A percentile compares a stretch with the other conserved stretches of the same genome.
These are phyloP conservation scores for Gambelia wislizenii DNA, from an alignment of 2,797 vertebrate species.

Conservation along the genomic window DNA sequence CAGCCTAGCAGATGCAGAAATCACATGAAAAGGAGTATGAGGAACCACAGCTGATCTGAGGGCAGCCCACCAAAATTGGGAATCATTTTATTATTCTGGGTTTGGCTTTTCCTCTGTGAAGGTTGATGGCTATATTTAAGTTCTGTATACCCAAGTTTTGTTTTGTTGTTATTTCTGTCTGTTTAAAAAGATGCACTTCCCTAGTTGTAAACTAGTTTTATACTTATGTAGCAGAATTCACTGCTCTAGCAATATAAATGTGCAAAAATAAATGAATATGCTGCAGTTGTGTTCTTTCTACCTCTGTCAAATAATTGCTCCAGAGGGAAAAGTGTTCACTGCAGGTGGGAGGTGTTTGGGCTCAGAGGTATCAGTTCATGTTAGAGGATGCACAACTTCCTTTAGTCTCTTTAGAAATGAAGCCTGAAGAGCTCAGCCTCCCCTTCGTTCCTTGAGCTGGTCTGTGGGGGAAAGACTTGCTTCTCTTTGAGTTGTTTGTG, in stretches of 20 bases:
- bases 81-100: not conserved
- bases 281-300: not conserved
- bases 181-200: slow-evolving; percentile 15
- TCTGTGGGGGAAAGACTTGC: not conserved
- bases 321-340: not conserved
- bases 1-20: no score
- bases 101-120: no score
- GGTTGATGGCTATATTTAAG: slow-evolving; percentile 16
- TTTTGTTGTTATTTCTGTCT: slow-evolving; percentile 14
- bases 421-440: no score
- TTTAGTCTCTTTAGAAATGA: not conserved
- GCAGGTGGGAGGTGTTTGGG: not conserved
- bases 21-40: no score
- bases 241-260: slow-evolving; percentile 1
- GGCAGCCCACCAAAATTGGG: no score
- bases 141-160: slow-evolving; percentile 34
- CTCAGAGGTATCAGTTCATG: not conserved
- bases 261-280: not conserved
- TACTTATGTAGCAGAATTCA: slow-evolving; percentile 48
- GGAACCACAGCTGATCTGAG: no score
- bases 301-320: not conserved
- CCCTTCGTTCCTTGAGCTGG: not conserved
- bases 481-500: not conserved
- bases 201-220: slow-evolving; percentile 32
- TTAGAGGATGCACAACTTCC: not conserved